Evolutionary conservation across 2,888 invertebrate species (phyloP).

Genomic region (Megamerina dolium): DNA sequence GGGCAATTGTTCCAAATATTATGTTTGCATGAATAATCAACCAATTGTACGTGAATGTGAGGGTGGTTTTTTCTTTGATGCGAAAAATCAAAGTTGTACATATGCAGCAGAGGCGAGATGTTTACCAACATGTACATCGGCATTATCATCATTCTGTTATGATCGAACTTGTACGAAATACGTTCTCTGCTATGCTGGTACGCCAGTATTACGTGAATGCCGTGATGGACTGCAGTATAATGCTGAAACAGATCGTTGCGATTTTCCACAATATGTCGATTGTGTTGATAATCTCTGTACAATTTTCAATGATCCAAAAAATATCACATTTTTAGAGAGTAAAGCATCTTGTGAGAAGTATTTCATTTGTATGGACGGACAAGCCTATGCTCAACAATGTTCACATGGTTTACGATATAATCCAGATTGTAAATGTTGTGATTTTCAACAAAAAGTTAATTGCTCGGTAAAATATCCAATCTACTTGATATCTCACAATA

Average conservation of each 20-base stretch:
- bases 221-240: conserved; percentile 40
- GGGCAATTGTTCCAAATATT: conserved; percentile 27
- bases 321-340: conserved; percentile 35
- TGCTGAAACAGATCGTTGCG: conserved; percentile 38
- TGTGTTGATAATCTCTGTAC: conserved; percentile 38
- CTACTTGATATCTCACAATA: neutral
- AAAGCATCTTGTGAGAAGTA: conserved; percentile 34
- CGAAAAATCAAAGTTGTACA: conserved; percentile 31
- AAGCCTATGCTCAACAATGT: conserved; percentile 28
- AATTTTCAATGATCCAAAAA: conserved; percentile 28
- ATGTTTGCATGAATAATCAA: conserved; percentile 27
- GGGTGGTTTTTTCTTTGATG: conserved; percentile 26
- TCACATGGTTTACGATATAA: conserved; percentile 36
- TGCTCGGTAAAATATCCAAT: conserved; percentile 31
- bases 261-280: conserved; percentile 39
- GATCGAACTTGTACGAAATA: conserved; percentile 42
- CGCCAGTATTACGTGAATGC: conserved; percentile 33
- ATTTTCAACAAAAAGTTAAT: conserved; percentile 31
- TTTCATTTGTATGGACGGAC: conserved; percentile 38
- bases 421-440: conserved; percentile 29
- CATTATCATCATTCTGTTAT: conserved; percentile 31
- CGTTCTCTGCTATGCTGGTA: conserved; percentile 33
- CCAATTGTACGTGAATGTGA: conserved; percentile 28
- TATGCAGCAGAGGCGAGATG: conserved; percentile 25
- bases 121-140: conserved; percentile 27